phyloP scores from a whole-genome alignment of 2,888 invertebrate genomes.

The Electrophaes corylata region DNA sequence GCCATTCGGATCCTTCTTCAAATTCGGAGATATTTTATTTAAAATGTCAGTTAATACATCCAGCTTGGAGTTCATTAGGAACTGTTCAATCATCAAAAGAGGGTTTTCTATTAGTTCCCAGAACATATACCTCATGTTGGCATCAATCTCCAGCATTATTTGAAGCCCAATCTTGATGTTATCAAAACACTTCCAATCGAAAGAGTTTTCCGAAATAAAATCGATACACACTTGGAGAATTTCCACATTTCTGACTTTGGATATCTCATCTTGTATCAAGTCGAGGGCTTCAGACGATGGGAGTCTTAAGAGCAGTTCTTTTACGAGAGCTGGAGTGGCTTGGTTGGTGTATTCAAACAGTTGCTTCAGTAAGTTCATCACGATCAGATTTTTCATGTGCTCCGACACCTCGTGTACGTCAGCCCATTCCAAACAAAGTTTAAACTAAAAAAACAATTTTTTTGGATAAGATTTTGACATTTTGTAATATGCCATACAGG shows the following conservation, averaged over 20 bases:
- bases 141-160: constrained; percentile 86
- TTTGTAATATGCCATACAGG: background rate
- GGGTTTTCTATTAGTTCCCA: constrained; percentile 89
- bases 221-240: constrained; percentile 86
- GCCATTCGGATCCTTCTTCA: constrained; percentile 69
- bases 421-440: constrained; percentile 88
- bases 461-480: no score
- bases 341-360: constrained; percentile 82
- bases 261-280: constrained; percentile 86
- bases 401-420: constrained; percentile 85
- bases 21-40: constrained; percentile 78
- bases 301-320: constrained; percentile 84
- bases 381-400: constrained; percentile 81
- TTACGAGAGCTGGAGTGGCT: constrained; percentile 69
- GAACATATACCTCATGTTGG: constrained; percentile 83
- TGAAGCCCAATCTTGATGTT: constrained; percentile 88
- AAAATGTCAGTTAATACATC: constrained; percentile 87
- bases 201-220: constrained; percentile 83
- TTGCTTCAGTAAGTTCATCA: constrained; percentile 81
- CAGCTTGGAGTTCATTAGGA: constrained; percentile 93
- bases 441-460: constrained; percentile 82
- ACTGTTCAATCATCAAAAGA: constrained; percentile 91
- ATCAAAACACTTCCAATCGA: constrained; percentile 80
- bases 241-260: constrained; percentile 85
- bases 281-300: constrained; percentile 84